Percentiles rank a stretch among this genome's conserved stretches.
Conservation (phyloP, 2,797 vertebrate genomes). For the Micromesistius poutassou region DNA sequence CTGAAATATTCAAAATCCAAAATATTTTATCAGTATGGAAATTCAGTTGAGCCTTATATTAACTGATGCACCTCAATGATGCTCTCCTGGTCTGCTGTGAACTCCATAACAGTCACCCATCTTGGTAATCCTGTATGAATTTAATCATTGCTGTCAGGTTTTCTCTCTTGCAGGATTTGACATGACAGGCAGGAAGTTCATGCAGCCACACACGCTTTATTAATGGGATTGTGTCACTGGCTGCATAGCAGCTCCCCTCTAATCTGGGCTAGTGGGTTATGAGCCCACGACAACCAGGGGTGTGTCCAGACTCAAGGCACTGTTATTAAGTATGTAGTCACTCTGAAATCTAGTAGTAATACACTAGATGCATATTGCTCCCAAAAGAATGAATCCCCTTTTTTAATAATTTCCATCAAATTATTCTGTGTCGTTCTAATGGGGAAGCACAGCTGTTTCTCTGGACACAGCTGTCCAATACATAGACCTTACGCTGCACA, state of each 20-base stretch:
- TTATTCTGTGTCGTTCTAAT: not conserved
- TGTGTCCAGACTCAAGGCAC: conserved; percentile 41
- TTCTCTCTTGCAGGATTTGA: conserved; percentile 41
- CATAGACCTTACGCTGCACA: not conserved
- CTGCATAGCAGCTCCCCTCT: conserved; percentile 46
- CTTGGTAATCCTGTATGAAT: conserved; percentile 53
- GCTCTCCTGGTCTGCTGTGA: conserved; percentile 7
- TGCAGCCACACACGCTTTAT: conserved; percentile 54
- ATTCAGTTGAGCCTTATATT: not conserved
- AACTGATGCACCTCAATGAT: conserved; percentile 2
- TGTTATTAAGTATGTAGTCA: conserved; percentile 44
- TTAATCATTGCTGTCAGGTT: conserved; percentile 62
- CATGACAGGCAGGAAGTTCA: conserved; percentile 36
- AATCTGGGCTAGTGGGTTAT: conserved; percentile 66
- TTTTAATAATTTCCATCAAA: not conserved
- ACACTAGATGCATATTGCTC: not conserved
- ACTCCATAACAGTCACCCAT: conserved; percentile 28
- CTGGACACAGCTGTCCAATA: not conserved
- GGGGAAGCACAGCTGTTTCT: not conserved
- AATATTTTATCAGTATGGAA: not conserved
- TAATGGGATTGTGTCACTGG: conserved; percentile 64
- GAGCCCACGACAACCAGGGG: conserved; percentile 30
- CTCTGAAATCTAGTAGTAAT: conserved; percentile 15
- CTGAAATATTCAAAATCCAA: not conserved
- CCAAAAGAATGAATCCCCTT: not conserved